Conservation (phyloP, 2,113 vertebrate species). For the Engraulis encrasicolus region DNA sequence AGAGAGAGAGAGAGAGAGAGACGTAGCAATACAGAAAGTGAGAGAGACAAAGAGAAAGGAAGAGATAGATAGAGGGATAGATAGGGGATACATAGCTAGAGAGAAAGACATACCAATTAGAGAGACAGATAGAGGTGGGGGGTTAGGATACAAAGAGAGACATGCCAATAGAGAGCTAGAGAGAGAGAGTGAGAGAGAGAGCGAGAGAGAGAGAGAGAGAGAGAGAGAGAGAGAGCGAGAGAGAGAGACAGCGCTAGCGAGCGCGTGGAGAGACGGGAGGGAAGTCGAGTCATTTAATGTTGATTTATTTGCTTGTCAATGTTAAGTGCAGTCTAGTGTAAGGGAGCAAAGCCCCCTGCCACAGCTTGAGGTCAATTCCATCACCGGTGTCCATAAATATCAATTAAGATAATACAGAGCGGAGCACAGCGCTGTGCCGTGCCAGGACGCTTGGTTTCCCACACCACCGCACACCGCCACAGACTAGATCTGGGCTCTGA, state of each 20-base stretch:
- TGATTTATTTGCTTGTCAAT: constrained; percentile 16
- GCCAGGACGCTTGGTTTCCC: not conserved
- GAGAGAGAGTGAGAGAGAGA: not conserved
- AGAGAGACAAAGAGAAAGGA: not conserved
- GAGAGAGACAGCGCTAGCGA: not conserved
- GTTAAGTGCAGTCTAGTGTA: constrained; percentile 3
- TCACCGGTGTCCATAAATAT: not conserved
- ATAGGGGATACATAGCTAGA: too few relatives aligned
- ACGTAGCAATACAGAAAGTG: too few relatives aligned
- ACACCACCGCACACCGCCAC: too few relatives aligned
- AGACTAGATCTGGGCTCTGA: not conserved
- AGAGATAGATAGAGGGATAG: not conserved
- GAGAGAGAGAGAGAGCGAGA: not conserved
- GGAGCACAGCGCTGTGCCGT: too few relatives aligned
- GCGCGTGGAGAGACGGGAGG: not conserved
- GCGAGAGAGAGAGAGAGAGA: not conserved
- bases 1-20: not conserved
- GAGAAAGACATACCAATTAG: too few relatives aligned
- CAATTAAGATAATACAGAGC: not conserved
- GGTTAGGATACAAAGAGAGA: not conserved
- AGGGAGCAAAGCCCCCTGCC: not conserved
- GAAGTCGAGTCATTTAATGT: not conserved
- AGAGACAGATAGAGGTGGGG: too few relatives aligned
- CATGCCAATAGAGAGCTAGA: too few relatives aligned
- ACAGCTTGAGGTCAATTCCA: not conserved